Evolutionary conservation across 2,113 vertebrate genomes (phyloP).

Genomic region (Prolemur simus): DNA sequence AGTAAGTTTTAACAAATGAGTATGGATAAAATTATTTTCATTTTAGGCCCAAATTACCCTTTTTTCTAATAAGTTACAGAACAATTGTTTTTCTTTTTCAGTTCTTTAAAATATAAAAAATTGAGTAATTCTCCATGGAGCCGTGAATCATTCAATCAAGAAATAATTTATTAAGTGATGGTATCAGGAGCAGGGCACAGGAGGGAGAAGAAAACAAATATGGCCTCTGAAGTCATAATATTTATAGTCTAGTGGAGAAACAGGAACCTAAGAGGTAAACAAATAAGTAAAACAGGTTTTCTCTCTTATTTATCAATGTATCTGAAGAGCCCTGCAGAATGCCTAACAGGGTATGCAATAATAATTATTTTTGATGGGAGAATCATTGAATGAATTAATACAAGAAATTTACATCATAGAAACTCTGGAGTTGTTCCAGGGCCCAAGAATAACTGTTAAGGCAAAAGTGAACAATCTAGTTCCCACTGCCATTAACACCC

Average conservation of each 20-base stretch:
- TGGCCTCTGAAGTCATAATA: not conserved
- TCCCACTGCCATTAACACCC: not conserved
- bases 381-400: not conserved
- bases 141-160: not conserved
- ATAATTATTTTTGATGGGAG: not conserved
- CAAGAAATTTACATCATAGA: not conserved
- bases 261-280: not conserved
- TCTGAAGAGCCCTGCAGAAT: not conserved
- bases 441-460: not conserved
- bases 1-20: constrained; percentile 26
- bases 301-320: not conserved
- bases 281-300: not conserved
- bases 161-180: constrained; percentile 30
- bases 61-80: not conserved
- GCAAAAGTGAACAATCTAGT: not conserved
- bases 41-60: not conserved
- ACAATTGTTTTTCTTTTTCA: not conserved
- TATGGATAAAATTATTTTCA: not conserved
- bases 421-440: not conserved
- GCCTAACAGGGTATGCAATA: not conserved
- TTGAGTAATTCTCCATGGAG: not conserved
- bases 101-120: constrained; percentile 24
- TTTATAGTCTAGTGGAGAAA: not conserved
- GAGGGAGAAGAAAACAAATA: not conserved
- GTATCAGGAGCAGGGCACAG: not conserved